A percentile compares a stretch with the other conserved stretches of the same genome.
These are phyloP conservation scores for Drosophila differens DNA, from an alignment of 2,888 invertebrate species.

Conservation along the genomic window DNA sequence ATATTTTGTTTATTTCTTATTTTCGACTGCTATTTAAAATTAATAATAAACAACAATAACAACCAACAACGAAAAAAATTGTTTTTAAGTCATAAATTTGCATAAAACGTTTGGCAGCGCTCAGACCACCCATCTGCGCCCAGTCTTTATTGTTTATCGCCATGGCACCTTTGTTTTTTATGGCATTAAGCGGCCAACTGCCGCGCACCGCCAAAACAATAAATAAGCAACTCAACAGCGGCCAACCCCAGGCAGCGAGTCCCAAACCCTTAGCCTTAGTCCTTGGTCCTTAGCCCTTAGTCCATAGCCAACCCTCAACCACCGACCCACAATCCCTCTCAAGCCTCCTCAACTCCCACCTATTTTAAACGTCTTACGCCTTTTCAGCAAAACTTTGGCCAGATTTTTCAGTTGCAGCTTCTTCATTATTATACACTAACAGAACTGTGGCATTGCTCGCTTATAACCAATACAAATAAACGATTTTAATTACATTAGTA, in stretches of 20 bases:
- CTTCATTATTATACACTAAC: constrained; percentile 59
- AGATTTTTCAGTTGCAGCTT: constrained; percentile 69
- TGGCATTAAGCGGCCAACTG: constrained; percentile 77
- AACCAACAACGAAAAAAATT: constrained; percentile 33
- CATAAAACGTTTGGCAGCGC: constrained; percentile 61
- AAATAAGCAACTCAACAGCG: constrained; percentile 63
- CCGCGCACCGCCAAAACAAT: constrained; percentile 75
- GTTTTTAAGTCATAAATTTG: constrained; percentile 63
- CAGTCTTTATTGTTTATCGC: constrained; percentile 70
- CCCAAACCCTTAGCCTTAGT: background rate
- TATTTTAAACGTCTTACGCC: constrained; percentile 63
- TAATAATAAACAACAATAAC: constrained; percentile 54
- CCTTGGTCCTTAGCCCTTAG: constrained; percentile 5
- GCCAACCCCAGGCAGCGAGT: constrained; percentile 1
- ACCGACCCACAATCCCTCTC: constrained; percentile 20
- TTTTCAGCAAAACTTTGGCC: constrained; percentile 67
- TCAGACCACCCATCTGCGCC: background rate
- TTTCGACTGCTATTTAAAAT: constrained; percentile 38
- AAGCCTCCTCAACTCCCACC: background rate
- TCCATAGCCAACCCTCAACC: constrained; percentile 17
- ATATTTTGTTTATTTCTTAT: constrained; percentile 7
- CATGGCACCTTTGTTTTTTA: constrained; percentile 78
- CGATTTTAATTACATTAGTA: background rate
- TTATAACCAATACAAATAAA: background rate
- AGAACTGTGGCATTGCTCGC: constrained; percentile 1